Evolutionary conservation across 2,113 vertebrate genomes (phyloP).

Genomic region (Pterocles burchelli): DNA sequence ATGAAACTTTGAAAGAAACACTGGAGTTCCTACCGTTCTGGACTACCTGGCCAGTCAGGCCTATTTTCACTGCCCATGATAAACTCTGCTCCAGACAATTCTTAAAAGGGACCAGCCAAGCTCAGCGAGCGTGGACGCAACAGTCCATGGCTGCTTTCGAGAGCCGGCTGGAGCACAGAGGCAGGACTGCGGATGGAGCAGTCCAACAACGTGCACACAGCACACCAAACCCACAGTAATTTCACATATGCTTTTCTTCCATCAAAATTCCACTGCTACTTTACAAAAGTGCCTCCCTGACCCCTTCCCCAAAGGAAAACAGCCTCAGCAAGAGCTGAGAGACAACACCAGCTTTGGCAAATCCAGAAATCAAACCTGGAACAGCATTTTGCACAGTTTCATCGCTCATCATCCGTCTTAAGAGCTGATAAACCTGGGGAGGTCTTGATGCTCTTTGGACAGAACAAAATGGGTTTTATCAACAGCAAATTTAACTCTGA

Average conservation of each 20-base stretch:
- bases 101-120: background rate
- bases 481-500: background rate
- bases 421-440: background rate
- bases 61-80: background rate
- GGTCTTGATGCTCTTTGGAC: background rate
- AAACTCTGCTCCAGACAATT: background rate
- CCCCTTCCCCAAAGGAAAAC: background rate
- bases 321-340: background rate
- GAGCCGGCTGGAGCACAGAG: background rate
- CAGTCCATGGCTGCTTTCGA: accelerated
- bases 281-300: background rate
- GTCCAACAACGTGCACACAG: accelerated
- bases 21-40: background rate
- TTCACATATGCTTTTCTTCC: accelerated
- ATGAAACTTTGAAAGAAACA: background rate
- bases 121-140: accelerated
- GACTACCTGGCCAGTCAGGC: background rate
- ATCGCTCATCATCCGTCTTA: background rate
- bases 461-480: background rate
- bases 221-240: no score
- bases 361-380: background rate
- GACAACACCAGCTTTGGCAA: background rate
- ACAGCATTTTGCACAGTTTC: background rate
- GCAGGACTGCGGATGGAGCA: background rate
- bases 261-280: background rate